Evolutionary conservation across 2,797 vertebrate species (phyloP).

Genomic region (Syngnathus acus): DNA sequence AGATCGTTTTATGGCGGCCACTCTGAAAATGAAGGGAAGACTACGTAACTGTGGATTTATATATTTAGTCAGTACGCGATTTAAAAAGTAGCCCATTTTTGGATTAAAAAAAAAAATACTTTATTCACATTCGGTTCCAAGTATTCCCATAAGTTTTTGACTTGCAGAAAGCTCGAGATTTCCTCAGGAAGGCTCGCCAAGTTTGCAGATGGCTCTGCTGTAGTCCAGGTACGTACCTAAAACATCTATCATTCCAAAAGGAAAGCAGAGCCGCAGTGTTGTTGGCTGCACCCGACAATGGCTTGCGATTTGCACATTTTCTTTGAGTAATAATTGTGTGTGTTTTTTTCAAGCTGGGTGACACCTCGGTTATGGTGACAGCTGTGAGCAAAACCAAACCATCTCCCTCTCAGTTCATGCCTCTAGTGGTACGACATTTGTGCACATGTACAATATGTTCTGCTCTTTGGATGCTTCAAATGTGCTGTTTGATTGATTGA

Average conservation of each 20-base stretch:
- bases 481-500: constrained; percentile 14
- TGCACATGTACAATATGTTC: background rate
- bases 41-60: no score
- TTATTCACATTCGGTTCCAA: background rate
- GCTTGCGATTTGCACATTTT: background rate
- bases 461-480: background rate
- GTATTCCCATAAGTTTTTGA: constrained; percentile 18
- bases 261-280: background rate
- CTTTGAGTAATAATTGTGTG: background rate
- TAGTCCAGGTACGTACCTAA: constrained; percentile 77
- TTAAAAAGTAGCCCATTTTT: no score
- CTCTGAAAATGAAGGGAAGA: background rate
- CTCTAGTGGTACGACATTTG: constrained; percentile 80
- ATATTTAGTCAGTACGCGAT: no score
- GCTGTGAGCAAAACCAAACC: constrained; percentile 94
- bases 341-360: constrained; percentile 74
- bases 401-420: constrained; percentile 87
- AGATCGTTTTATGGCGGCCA: background rate
- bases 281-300: background rate
- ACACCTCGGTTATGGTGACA: constrained; percentile 95
- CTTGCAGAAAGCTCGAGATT: constrained; percentile 83
- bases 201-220: constrained; percentile 92
- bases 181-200: constrained; percentile 86
- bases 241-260: background rate
- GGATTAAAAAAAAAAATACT: no score